Percentiles rank a stretch among this genome's conserved stretches.
Conservation (phyloP, 2,113 vertebrate species). For the Willisornis vidua region DNA sequence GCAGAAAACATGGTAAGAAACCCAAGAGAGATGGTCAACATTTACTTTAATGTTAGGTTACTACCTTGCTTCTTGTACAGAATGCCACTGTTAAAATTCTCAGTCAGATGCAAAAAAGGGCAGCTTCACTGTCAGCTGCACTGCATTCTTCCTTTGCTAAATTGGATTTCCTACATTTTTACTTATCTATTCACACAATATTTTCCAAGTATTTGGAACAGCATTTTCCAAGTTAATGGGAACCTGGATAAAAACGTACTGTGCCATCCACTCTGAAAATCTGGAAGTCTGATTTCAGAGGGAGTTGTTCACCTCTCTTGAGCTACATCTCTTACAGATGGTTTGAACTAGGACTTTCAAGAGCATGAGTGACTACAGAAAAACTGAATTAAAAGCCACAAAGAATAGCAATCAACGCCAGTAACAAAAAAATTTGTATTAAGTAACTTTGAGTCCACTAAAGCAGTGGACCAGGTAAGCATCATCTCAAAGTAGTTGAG, state of each 20-base stretch:
- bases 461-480: background rate
- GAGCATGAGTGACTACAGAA: background rate
- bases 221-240: background rate
- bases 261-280: background rate
- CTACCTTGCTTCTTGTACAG: background rate
- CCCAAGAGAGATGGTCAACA: background rate
- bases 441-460: background rate
- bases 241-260: background rate
- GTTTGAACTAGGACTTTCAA: background rate
- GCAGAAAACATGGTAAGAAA: background rate
- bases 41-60: background rate
- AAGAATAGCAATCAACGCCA: background rate
- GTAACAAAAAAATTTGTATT: background rate
- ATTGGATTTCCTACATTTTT: background rate
- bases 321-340: background rate
- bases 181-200: background rate
- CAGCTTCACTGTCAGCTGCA: background rate
- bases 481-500: background rate
- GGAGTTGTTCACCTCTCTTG: background rate
- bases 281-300: background rate
- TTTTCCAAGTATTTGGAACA: background rate
- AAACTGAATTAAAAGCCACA: background rate
- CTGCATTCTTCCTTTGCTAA: background rate
- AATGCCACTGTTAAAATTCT: background rate
- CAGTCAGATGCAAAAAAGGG: background rate